Evolutionary conservation across 2,113 vertebrate genomes (phyloP), one percentile per base, ranked within the genome.

Genomic region (Uria aalge): DNA sequence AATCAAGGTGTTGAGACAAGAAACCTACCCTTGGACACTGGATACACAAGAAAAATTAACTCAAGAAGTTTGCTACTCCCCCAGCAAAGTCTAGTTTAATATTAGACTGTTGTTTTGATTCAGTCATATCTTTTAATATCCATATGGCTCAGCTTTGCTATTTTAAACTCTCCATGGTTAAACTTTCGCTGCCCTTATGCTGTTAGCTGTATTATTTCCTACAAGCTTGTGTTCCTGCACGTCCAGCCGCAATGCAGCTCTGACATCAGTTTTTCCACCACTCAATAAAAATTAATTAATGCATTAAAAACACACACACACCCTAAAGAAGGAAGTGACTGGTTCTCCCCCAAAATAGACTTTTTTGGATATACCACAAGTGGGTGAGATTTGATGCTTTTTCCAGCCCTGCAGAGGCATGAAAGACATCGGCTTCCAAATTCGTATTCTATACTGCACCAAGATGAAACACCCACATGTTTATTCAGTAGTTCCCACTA

Each of bases 111-210:
- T 97, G 94, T 88, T 97, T 96, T 94, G 92, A 96, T 96, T 96
- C 93, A 64, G 93, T 97, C 95, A 97, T 83, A 63, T 81, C 93
- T 97, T 97, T 97, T 97, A 97, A 97, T 97, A 97, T 78, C 94
- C 86, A 92, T 14, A 84, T 57, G 88, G 93, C 93, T 97, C 95
- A 95, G 93, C 92, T 94, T 68, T 88, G 85, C 94, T 97, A 97
- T 97, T 97, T 97, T 95, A 92, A 96, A 88, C 90, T 68, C 9
- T 38, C 59, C 68, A 55, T 36, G 78, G 90, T 88, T 93, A 93
- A 97, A 95, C 88, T 96, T 87, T 92, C 94, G 75, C 93, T 94
- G 90, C 82, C 78, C 96, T 94, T 72, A 38, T 72, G 83, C 78
- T 92, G 85, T 68, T 95, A 32, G 90, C 74, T 66, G 52, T 77